Evolutionary conservation across 2,113 vertebrate species (phyloP).

Genomic region (Serilophus lunatus): DNA sequence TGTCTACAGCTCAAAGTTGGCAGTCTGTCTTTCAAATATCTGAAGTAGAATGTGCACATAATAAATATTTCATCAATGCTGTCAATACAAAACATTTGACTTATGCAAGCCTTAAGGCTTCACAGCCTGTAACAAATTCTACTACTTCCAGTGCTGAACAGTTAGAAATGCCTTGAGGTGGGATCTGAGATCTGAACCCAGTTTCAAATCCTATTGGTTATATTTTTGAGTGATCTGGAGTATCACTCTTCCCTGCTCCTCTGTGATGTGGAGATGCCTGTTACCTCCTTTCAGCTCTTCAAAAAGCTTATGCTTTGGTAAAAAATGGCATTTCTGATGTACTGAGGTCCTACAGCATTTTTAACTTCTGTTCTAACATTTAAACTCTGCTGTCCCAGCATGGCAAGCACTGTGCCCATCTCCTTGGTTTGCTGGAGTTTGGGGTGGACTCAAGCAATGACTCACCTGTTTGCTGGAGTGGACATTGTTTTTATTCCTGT

Average conservation of each 20-base stretch:
- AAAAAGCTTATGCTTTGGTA: fast-evolving
- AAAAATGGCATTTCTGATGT: not conserved
- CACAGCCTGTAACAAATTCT: not conserved
- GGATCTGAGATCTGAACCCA: not conserved
- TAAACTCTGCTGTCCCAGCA: not conserved
- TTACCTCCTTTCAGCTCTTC: not conserved
- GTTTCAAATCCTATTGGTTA: not conserved
- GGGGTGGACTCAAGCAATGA: not conserved
- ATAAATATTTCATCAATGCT: not conserved
- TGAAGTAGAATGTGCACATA: not conserved
- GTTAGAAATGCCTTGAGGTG: not conserved
- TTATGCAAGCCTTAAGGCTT: not conserved
- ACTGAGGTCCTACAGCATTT: not conserved
- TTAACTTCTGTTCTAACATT: not conserved
- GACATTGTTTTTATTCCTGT: conserved; percentile 80
- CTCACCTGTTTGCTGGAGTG: conserved; percentile 82
- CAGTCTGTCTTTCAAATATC: not conserved
- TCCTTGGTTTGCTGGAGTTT: not conserved
- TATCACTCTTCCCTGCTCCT: not conserved
- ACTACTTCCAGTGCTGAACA: not conserved
- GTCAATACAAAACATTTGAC: not conserved
- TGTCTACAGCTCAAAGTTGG: conserved; percentile 30
- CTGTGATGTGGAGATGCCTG: fast-evolving
- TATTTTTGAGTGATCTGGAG: not conserved
- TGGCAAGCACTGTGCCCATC: not conserved